phyloP scores from a whole-genome alignment of 1,140 invertebrate genomes.

The Drosophila paulistorum region DNA sequence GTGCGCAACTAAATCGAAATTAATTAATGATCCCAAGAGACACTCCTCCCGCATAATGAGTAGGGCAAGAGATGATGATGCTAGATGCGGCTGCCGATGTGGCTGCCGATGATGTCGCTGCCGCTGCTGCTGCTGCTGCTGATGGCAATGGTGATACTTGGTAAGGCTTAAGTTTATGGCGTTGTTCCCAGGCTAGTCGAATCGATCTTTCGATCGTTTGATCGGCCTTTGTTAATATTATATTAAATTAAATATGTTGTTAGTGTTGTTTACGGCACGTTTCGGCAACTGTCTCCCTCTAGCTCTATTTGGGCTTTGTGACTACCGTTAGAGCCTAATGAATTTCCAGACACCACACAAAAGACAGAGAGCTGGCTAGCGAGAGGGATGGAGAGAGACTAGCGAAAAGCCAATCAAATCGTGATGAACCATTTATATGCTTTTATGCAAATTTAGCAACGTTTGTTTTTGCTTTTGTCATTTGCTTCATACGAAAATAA shows the following conservation, averaged over 20 bases:
- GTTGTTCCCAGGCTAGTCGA: conserved; percentile 70
- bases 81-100: conserved; percentile 34
- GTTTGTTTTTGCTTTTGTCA: conserved; percentile 22
- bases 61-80: conserved; percentile 36
- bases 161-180: conserved; percentile 59
- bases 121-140: conserved; percentile 15
- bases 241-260: conserved; percentile 81
- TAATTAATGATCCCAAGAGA: conserved; percentile 75
- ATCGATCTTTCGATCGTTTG: conserved; percentile 15
- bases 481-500: conserved; percentile 67
- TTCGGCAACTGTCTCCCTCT: conserved; percentile 34
- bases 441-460: conserved; percentile 67
- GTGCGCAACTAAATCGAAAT: conserved; percentile 68
- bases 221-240: conserved; percentile 76
- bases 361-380: conserved; percentile 22
- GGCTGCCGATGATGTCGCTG: conserved; percentile 21
- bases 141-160: conserved; percentile 25
- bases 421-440: conserved; percentile 75
- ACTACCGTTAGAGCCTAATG: conserved; percentile 73
- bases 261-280: conserved; percentile 66
- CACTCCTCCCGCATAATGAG: conserved; percentile 80
- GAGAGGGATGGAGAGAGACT: neutral
- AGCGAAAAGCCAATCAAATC: conserved; percentile 67
- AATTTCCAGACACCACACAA: conserved; percentile 63
- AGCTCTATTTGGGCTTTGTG: conserved; percentile 28